phyloP scores from a whole-genome alignment of 2,113 vertebrate genomes.

The Jacana jacana region DNA sequence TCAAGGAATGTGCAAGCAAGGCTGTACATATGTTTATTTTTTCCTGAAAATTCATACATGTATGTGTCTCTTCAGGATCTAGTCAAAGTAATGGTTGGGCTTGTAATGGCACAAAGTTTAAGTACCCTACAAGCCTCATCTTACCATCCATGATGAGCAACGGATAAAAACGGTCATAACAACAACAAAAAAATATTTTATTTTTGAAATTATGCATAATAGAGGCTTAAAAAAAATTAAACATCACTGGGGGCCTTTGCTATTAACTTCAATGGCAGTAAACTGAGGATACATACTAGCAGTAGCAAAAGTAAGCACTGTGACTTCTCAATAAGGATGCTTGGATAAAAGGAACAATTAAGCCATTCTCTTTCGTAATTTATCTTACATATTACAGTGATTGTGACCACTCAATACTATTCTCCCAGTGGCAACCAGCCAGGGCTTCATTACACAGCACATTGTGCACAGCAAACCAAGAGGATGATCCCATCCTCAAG shows the following conservation, averaged over 20 bases:
- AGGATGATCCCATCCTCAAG: neutral
- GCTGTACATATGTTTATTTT: neutral
- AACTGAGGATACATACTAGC: neutral
- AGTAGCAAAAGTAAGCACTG: neutral
- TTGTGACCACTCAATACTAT: neutral
- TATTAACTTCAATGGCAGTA: neutral
- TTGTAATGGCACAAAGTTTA: neutral
- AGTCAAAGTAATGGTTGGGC: neutral
- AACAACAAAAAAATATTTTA: neutral
- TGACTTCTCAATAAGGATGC: neutral
- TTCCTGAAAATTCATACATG: neutral
- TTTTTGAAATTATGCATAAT: neutral
- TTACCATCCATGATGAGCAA: neutral
- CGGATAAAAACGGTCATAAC: neutral
- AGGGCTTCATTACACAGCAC: neutral
- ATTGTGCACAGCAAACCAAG: neutral
- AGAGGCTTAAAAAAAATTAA: neutral
- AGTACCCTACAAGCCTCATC: neutral
- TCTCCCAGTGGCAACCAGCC: neutral
- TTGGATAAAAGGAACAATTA: neutral
- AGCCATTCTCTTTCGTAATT: neutral
- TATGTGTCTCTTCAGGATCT: neutral
- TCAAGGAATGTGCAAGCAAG: neutral
- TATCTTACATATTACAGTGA: neutral
- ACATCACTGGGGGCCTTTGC: neutral